Evolutionary conservation across 2,888 invertebrate species (phyloP).

Genomic region (Dioctria rufipes): DNA sequence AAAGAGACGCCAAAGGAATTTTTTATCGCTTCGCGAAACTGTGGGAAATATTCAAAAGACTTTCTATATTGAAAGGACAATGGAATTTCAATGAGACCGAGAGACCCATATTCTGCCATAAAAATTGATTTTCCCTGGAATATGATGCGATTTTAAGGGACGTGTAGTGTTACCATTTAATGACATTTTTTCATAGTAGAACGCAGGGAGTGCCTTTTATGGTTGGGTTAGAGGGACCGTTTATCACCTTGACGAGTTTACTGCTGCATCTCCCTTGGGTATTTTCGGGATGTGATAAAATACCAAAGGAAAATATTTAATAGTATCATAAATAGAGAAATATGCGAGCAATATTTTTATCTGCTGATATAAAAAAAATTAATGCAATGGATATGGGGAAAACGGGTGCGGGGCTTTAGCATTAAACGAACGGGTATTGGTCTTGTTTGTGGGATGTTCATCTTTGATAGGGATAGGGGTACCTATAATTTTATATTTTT

Average conservation of each 20-base stretch:
- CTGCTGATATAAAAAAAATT: neutral
- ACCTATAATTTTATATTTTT: no score
- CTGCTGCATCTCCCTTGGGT: slow-evolving; percentile 22
- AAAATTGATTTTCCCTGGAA: slow-evolving; percentile 45
- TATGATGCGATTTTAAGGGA: slow-evolving; percentile 43
- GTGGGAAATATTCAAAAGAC: slow-evolving; percentile 15
- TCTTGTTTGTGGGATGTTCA: no score
- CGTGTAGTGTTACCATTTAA: slow-evolving; percentile 43
- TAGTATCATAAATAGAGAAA: slow-evolving; percentile 39
- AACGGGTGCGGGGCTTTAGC: no score
- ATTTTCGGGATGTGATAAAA: slow-evolving; percentile 47
- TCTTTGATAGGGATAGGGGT: no score
- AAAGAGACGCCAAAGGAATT: slow-evolving; percentile 33
- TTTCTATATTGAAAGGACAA: slow-evolving; percentile 22
- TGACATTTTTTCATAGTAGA: slow-evolving; percentile 13
- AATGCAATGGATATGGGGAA: no score
- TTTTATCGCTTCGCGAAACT: slow-evolving; percentile 27
- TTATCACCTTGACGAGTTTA: slow-evolving; percentile 48
- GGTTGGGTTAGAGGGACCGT: slow-evolving; percentile 39
- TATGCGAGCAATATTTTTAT: slow-evolving; percentile 23
- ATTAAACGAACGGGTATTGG: no score
- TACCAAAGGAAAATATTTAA: slow-evolving; percentile 44
- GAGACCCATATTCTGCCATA: slow-evolving; percentile 40
- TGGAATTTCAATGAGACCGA: slow-evolving; percentile 46
- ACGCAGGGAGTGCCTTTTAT: slow-evolving; percentile 12